A percentile compares a stretch with the other conserved stretches of the same genome.
Evolutionary conservation across 2,113 vertebrate species (phyloP).

Genomic region (Pluvianellus socialis): DNA sequence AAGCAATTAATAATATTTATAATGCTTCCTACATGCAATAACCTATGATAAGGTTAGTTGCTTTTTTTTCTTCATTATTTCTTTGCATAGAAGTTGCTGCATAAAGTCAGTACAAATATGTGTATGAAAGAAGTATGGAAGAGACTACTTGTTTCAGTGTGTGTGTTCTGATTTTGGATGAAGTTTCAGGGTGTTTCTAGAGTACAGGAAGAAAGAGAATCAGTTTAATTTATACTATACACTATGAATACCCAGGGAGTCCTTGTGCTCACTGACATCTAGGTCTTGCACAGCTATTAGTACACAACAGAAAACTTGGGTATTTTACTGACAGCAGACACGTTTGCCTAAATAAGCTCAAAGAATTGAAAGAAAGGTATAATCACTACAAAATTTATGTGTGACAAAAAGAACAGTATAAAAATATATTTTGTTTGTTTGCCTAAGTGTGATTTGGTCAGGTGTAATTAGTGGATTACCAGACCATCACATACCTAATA

Average conservation of each 20-base stretch:
- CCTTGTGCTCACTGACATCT: neutral
- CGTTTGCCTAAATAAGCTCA: neutral
- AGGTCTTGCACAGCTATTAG: neutral
- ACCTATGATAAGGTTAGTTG: conserved; percentile 31
- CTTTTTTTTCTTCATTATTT: neutral
- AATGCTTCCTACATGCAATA: conserved; percentile 43
- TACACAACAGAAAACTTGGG: neutral
- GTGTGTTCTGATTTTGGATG: neutral
- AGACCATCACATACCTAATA: neutral
- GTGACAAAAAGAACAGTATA: neutral
- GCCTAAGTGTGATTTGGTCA: neutral
- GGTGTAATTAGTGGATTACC: neutral
- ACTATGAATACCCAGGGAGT: neutral
- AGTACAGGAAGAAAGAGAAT: neutral
- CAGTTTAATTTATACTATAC: neutral
- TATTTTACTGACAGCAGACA: neutral
- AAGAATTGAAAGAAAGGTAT: neutral
- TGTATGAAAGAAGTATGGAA: neutral
- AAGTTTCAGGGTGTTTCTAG: neutral
- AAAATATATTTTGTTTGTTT: neutral
- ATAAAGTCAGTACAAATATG: neutral
- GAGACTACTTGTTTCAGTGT: neutral
- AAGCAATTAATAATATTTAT: conserved; percentile 69
- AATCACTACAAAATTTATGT: neutral
- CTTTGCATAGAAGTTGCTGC: neutral